Conservation (phyloP, 2,113 vertebrate species). For the Edolisoma coerulescens region DNA sequence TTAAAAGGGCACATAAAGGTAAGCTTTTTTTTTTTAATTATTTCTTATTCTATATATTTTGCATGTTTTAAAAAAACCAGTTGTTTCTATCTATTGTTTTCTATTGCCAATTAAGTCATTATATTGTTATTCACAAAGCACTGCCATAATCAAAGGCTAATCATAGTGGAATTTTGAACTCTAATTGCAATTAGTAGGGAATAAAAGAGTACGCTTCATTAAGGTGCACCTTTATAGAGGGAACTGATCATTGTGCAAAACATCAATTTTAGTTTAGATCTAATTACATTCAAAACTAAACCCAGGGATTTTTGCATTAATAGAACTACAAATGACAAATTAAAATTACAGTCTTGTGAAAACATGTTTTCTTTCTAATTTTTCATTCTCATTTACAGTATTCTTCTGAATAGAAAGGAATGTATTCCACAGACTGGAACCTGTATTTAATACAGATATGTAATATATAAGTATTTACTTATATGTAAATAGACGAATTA, state of each 20-base stretch:
- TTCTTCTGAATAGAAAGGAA: neutral
- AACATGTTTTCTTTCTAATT: neutral
- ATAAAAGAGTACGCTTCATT: neutral
- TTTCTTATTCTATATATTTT: neutral
- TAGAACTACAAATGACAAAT: neutral
- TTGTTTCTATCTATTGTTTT: neutral
- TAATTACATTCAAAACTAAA: neutral
- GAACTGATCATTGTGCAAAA: neutral
- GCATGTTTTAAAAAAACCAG: neutral
- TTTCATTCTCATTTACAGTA: neutral
- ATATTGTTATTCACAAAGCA: slow-evolving; percentile 23
- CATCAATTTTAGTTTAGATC: neutral
- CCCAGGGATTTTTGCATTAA: neutral
- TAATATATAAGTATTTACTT: neutral
- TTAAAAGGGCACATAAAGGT: neutral
- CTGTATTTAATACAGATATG: neutral
- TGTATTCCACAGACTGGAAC: neutral
- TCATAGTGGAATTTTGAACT: neutral
- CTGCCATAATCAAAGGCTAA: neutral
- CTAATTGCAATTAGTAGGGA: slow-evolving; percentile 2
- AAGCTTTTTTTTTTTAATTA: neutral
- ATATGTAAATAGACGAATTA: neutral
- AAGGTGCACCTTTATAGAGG: neutral
- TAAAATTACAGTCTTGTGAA: neutral
- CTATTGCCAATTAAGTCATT: neutral